Base-by-base conservation (phyloP, 2,797 vertebrate genomes). In the Alca torda region DNA sequence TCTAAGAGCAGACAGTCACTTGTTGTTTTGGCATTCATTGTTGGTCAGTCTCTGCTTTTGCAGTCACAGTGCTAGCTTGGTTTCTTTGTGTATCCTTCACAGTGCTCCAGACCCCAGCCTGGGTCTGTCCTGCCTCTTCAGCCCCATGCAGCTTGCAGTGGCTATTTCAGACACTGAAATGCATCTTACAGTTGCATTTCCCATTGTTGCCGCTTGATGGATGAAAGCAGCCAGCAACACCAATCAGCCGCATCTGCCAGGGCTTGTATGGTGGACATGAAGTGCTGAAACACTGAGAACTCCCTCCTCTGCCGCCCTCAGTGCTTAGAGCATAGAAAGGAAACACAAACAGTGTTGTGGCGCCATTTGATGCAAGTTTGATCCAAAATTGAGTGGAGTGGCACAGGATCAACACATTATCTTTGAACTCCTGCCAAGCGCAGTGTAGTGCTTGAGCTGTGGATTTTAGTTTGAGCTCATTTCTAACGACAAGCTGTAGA, bases 111-210 rank as follows among this genome's bases (percentile, higher is more conserved):
- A 86, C 8, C 72, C 35, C 63, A 67, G 39, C 56, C 35, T 56
- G 45, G 48, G 11, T 80, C 67, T 83, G 16, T 82, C 56, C 45
- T 89, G 72, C 48, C 45, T 91, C 60, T 64, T 92, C 10, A 11
- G 85, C 72, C 39, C 60, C 64, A 11, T 75, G 78, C 63, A 85
- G 48, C 64, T 89, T 79, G 53, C 84, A 78, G 75, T 81, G 39
- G 79, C 76, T 88, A 9, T 86, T 95, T 91, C 87, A 89, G 79
- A 59, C 61, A 59, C n/a, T 43, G 61, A 95, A 93, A 86, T 76
- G 30, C 78, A 85, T 83, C 56, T 87, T 56, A 23, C 37, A 7
- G 41, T 81, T 2, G 18, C 35, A 41, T 81, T 88, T 93, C 68
- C 61, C 76, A 64, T 65, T 83, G 39, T 73, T 95, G 78, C 76